A percentile compares a stretch with the other conserved stretches of the same genome.
Evolutionary conservation across 1,140 invertebrate genomes (phyloP).

Genomic region (Saxidomus purpurata): DNA sequence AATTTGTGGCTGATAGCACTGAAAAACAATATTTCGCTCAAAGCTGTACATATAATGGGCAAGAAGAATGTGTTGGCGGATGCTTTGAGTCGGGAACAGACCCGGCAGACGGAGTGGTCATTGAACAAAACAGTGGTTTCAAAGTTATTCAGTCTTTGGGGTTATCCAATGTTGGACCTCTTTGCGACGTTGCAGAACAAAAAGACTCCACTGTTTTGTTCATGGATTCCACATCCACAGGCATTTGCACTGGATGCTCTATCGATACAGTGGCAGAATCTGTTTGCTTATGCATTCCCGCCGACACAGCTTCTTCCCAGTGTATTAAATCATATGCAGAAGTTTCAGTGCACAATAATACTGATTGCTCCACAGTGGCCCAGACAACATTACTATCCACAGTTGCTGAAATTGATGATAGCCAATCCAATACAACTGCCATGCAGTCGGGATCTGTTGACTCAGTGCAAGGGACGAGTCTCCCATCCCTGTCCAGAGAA

Average conservation of each 20-base stretch:
- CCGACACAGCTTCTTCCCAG: conserved; percentile 19
- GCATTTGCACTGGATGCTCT: too few relatives aligned
- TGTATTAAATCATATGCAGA: conserved; percentile 9
- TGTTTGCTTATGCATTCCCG: conserved; percentile 40
- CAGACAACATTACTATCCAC: conserved; percentile 4
- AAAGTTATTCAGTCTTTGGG: too few relatives aligned
- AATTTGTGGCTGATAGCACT: conserved; percentile 26
- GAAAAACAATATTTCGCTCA: conserved; percentile 16
- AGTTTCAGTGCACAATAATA: conserved; percentile 49
- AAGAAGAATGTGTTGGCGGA: too few relatives aligned
- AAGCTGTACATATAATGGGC: conserved; percentile 33
- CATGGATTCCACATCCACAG: too few relatives aligned
- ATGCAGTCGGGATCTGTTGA: neutral
- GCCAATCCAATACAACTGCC: conserved; percentile 31
- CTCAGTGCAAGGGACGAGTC: neutral
- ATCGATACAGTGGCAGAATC: conserved; percentile 4
- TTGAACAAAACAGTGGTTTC: too few relatives aligned
- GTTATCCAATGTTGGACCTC: too few relatives aligned
- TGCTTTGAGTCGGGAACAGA: conserved; percentile 3
- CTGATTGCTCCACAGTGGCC: conserved; percentile 52
- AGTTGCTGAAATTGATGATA: conserved; percentile 13
- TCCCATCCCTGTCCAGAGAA: conserved; percentile 40
- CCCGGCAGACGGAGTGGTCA: conserved; percentile 43
- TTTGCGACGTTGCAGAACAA: too few relatives aligned
- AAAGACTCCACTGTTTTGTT: too few relatives aligned